Base-by-base conservation (phyloP, 1,140 invertebrate species). In the Ceratitis capitata region DNA sequence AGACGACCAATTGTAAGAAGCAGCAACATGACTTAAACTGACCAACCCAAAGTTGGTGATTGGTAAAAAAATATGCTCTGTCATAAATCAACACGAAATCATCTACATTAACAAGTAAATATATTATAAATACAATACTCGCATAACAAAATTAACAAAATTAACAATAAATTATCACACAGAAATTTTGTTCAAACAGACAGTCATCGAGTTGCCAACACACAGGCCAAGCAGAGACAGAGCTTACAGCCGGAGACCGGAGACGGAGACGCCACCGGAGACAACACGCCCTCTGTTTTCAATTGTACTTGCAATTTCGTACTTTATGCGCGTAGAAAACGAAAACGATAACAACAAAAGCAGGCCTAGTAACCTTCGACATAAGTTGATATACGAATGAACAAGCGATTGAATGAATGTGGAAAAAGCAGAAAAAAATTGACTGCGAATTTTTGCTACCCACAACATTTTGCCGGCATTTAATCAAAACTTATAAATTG, bases 71-170 rank as follows among this genome's bases (percentile, higher is more conserved):
- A 45, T 78, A 78, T 78, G 69, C n/a, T 23, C 10, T 23, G 42
- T 78, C 69, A 78, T 78, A 78, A 78, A 78, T 78, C 69, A 78
- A 78, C 69, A 78, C 69, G 14, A 78, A 78, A 78, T 78, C 69
- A 78, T 78, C 45, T 78, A 78, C 16, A 78, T 78, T 69, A 19
- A 12, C 35, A 69, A 26, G 35, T 35, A 64, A 29, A 64, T n/a
- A 39, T 16, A n/a, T n/a, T n/a, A n/a, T n/a, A n/a, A n/a, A 42
- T 69, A 35, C 14, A 39, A n/a, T 35, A 14, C 35, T 42, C 32
- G 32, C 16, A 69, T n/a, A n/a, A n/a, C 64, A 26, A 42, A 23
- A 2, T n/a, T n/a, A n/a, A 42, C 69, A 78, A 78, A 78, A 45
- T 23, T 19, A 78, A 78, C 19, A 78, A 78, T 45, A 78, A 78